Evolutionary conservation across 2,888 invertebrate species (phyloP).

Genomic region (Callimorpha dominula): DNA sequence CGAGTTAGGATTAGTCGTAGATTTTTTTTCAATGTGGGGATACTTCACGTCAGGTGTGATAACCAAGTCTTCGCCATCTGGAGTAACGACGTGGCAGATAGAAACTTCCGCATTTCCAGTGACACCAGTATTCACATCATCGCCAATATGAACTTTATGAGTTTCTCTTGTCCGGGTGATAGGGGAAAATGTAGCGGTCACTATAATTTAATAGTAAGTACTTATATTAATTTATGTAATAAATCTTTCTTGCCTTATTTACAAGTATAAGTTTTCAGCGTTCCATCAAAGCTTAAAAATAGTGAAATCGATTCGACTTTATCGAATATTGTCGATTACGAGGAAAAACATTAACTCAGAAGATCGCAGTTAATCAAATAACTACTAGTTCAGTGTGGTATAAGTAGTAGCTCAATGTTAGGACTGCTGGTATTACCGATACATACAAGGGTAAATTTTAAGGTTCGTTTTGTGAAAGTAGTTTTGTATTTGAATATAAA

Average conservation of each 20-base stretch:
- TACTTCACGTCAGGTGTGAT: conserved; percentile 38
- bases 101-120: conserved; percentile 31
- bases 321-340: not conserved
- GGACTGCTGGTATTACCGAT: no score
- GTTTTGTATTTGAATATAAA: no score
- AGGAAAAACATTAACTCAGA: not conserved
- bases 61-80: conserved; percentile 52
- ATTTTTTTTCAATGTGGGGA: conserved; percentile 44
- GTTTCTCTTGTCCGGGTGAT: conserved; percentile 22
- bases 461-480: no score
- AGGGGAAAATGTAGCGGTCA: not conserved
- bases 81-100: conserved; percentile 60
- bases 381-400: not conserved
- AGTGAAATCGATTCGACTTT: not conserved
- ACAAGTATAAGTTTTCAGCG: no score
- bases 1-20: not conserved
- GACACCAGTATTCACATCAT: conserved; percentile 44
- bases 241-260: no score
- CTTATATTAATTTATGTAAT: no score
- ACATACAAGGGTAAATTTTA: no score
- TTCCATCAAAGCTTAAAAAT: not conserved
- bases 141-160: conserved; percentile 52
- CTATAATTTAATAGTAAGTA: no score
- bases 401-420: no score
- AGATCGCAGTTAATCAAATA: not conserved